Conservation (phyloP, 2,797 vertebrate genomes). For the Arctocebus calabarensis region DNA sequence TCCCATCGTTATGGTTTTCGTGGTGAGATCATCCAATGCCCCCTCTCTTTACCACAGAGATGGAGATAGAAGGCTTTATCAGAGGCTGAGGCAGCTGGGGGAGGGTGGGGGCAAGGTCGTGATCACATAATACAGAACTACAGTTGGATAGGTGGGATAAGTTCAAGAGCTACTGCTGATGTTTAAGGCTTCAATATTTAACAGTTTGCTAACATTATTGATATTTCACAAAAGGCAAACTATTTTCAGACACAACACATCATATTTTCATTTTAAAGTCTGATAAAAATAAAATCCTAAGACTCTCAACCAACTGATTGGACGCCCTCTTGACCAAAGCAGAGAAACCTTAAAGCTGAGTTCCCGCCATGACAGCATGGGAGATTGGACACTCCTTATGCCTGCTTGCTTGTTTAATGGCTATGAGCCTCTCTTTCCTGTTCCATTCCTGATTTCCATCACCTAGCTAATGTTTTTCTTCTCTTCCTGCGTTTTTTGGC, state of each 20-base stretch:
- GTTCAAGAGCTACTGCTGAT: neutral
- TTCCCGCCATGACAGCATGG: neutral
- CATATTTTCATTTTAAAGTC: neutral
- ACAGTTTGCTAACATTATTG: neutral
- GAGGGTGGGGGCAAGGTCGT: neutral
- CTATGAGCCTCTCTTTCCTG: neutral
- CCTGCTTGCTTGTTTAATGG: neutral
- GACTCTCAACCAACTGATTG: neutral
- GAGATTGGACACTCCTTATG: neutral
- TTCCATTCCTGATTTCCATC: neutral
- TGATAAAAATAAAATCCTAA: neutral
- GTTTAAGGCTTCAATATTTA: slow-evolving; percentile 7
- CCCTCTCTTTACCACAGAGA: neutral
- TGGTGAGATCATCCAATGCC: neutral
- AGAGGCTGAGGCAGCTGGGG: neutral
- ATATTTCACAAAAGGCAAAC: neutral
- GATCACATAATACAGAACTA: neutral
- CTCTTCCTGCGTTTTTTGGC: neutral
- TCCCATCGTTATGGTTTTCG: neutral
- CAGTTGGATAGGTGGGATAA: neutral
- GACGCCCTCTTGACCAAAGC: neutral
- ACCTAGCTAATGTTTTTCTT: neutral
- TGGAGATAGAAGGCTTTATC: neutral
- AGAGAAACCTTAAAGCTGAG: neutral
- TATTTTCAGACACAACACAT: neutral